Conservation (phyloP, 2,797 vertebrate genomes). For the Paguma larvata region DNA sequence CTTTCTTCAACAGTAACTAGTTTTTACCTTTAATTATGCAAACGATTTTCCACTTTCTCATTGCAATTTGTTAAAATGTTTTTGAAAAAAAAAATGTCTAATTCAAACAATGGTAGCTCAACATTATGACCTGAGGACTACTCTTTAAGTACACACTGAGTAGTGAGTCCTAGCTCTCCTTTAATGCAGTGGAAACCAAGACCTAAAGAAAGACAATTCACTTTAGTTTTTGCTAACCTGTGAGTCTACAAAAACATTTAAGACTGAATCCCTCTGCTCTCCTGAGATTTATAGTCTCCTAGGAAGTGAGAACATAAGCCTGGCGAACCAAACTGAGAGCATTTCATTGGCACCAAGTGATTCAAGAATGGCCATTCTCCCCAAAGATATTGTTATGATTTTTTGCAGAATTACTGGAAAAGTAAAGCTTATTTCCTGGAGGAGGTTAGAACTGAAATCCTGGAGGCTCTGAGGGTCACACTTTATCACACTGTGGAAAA, state of each 20-base stretch:
- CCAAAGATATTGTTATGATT: not conserved
- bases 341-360: accelerated
- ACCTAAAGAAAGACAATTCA: not conserved
- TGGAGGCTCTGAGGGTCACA: not conserved
- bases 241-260: not conserved
- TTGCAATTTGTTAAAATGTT: not conserved
- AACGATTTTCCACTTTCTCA: not conserved
- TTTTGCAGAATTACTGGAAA: not conserved
- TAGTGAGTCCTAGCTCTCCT: not conserved
- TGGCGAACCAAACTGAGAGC: not conserved
- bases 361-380: not conserved
- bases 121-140: not conserved
- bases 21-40: not conserved
- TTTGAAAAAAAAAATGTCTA: not conserved
- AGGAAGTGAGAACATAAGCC: not conserved
- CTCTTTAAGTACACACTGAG: not conserved
- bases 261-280: not conserved
- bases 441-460: not conserved
- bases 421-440: not conserved
- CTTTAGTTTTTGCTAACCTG: not conserved
- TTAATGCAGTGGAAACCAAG: not conserved
- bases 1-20: not conserved
- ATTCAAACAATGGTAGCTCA: not conserved
- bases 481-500: not conserved
- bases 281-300: not conserved